Evolutionary conservation across 2,888 invertebrate genomes (phyloP).

Genomic region (Selenia dentaria): DNA sequence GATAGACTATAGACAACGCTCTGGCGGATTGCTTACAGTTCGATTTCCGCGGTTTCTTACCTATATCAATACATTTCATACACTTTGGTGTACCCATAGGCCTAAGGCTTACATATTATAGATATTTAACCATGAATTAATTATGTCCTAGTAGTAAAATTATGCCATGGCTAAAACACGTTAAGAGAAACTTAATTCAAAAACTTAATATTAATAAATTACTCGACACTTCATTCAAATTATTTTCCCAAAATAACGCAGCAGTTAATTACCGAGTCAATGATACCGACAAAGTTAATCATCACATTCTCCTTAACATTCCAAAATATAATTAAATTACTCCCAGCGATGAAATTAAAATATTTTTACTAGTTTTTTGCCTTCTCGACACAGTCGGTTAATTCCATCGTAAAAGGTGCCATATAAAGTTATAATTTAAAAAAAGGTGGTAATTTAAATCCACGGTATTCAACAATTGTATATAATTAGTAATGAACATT

Average conservation of each 20-base stretch:
- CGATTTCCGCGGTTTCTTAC: too few species aligned
- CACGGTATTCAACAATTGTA: slow-evolving; percentile 5
- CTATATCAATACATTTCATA: too few species aligned
- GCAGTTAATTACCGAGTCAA: slow-evolving; percentile 10
- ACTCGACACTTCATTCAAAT: not conserved
- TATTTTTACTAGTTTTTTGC: slow-evolving; percentile 21
- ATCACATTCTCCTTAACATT: slow-evolving; percentile 15
- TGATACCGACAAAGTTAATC: slow-evolving; percentile 21
- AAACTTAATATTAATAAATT: not conserved
- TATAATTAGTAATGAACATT: slow-evolving; percentile 5
- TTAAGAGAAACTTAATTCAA: too few species aligned
- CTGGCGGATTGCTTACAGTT: too few species aligned
- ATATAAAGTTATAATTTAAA: slow-evolving; percentile 26
- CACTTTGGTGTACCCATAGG: too few species aligned
- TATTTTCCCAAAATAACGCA: slow-evolving; percentile 11
- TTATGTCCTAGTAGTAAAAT: too few species aligned
- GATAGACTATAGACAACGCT: too few species aligned
- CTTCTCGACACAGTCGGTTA: slow-evolving; percentile 40
- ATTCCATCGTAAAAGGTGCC: slow-evolving; percentile 40
- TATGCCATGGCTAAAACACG: too few species aligned
- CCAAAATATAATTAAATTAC: slow-evolving; percentile 18
- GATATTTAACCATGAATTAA: too few species aligned
- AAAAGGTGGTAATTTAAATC: slow-evolving; percentile 12
- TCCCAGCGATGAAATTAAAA: slow-evolving; percentile 18
- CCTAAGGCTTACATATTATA: too few species aligned